Percentiles rank a stretch among this genome's conserved stretches.
Evolutionary conservation across 1,140 invertebrate species (phyloP).

Genomic region (Physella acuta): DNA sequence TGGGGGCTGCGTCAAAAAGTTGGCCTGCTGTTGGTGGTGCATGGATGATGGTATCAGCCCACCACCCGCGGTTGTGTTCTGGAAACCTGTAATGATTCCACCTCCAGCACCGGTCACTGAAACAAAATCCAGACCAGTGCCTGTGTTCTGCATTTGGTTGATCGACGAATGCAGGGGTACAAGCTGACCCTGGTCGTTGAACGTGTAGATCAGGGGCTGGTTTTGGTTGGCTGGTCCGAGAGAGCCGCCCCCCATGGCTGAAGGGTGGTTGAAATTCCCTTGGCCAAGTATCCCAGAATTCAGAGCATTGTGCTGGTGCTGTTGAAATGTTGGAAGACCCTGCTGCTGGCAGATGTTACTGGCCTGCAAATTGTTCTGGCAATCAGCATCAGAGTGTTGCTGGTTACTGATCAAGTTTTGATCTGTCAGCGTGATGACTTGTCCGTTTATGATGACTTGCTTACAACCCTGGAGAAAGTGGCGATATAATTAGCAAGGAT

Average conservation of each 20-base stretch:
- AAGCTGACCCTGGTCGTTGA: constrained; percentile 20
- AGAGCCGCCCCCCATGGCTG: not conserved
- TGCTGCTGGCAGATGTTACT: constrained; percentile 1
- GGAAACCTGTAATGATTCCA: constrained; percentile 1
- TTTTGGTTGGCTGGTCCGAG: not conserved
- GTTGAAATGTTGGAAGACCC: not conserved
- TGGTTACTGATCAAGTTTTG: not conserved
- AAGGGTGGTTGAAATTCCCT: not conserved
- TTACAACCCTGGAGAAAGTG: constrained; percentile 11
- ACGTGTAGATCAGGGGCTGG: constrained; percentile 22
- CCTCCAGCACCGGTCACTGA: not conserved
- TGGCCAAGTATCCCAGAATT: constrained; percentile 5
- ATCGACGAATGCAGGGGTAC: constrained; percentile 9
- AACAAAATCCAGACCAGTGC: constrained; percentile 9
- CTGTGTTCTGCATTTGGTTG: not conserved
- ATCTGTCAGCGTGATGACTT: constrained; percentile 16
- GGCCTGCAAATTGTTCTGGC: constrained; percentile 15
- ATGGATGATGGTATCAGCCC: not conserved
- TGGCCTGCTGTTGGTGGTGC: constrained; percentile 15
- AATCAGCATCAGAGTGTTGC: not conserved
- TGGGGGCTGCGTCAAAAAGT: constrained; percentile 9
- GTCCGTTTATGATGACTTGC: constrained; percentile 18
- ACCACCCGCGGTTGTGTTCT: constrained; percentile 7
- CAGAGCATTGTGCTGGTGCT: not conserved
- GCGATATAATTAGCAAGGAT: no score